Evolutionary conservation across 2,888 invertebrate genomes (phyloP).

Genomic region (Melieria omissa): DNA sequence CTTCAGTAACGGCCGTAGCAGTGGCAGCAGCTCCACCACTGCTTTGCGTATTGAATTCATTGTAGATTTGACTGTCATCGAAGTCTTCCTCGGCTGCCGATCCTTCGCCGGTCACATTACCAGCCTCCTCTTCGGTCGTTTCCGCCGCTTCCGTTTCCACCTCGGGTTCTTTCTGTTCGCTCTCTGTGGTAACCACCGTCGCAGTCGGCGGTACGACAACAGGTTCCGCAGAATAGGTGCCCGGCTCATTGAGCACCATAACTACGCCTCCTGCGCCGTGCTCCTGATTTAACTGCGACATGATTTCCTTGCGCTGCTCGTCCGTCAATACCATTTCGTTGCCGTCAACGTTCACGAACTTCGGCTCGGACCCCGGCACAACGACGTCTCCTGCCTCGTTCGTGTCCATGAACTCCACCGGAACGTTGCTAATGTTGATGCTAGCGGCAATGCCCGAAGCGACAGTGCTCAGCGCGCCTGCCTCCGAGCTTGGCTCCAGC

Average conservation of each 20-base stretch:
- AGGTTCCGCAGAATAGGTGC: constrained; percentile 19
- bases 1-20: constrained; percentile 19
- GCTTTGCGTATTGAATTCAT: constrained; percentile 51
- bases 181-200: background rate
- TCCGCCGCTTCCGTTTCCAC: constrained; percentile 33
- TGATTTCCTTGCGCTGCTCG: constrained; percentile 65
- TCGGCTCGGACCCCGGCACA: constrained; percentile 53
- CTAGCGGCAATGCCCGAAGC: constrained; percentile 72
- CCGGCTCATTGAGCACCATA: constrained; percentile 65
- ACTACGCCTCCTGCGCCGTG: constrained; percentile 64
- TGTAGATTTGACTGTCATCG: constrained; percentile 59
- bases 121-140: constrained; percentile 34
- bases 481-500: constrained; percentile 67
- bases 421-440: constrained; percentile 67
- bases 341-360: constrained; percentile 69
- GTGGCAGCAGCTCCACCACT: constrained; percentile 33
- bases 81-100: constrained; percentile 50
- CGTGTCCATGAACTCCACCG: constrained; percentile 63
- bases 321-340: constrained; percentile 65
- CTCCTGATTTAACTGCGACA: constrained; percentile 64
- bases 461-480: constrained; percentile 70
- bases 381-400: constrained; percentile 8
- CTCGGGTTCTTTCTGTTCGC: constrained; percentile 39
- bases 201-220: background rate
- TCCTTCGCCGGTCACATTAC: constrained; percentile 42